Evolutionary conservation across 1,140 invertebrate species (phyloP).

Genomic region (Leptopilina clavipes): DNA sequence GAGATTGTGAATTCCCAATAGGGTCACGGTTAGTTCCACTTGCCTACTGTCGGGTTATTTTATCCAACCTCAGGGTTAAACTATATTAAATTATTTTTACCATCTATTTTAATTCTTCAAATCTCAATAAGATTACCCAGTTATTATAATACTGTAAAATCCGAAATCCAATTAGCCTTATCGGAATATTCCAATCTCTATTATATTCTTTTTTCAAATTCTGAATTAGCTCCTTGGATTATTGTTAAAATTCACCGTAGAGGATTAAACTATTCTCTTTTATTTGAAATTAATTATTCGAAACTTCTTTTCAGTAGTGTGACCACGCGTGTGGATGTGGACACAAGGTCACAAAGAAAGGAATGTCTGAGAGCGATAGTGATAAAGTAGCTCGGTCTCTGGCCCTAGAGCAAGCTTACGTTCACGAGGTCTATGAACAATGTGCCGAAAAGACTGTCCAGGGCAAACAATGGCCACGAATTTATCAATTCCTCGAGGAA

Average conservation of each 20-base stretch:
- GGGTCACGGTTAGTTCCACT: constrained; percentile 41
- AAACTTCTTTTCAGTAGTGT: constrained; percentile 54
- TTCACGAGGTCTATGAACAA: constrained; percentile 95
- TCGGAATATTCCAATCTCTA: neutral
- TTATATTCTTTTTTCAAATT: neutral
- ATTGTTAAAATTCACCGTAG: no score
- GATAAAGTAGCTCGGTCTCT: constrained; percentile 84
- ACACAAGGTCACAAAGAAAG: constrained; percentile 62
- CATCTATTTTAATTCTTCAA: constrained; percentile 3
- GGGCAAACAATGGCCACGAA: constrained; percentile 86
- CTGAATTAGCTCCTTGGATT: no score
- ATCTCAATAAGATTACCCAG: neutral
- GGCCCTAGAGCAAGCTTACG: constrained; percentile 94
- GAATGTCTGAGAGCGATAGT: constrained; percentile 74
- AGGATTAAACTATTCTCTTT: no score
- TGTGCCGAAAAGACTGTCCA: constrained; percentile 81
- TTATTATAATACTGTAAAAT: neutral
- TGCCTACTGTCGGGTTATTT: constrained; percentile 10
- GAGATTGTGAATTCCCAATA: constrained; percentile 43
- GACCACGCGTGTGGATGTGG: constrained; percentile 65
- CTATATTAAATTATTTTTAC: neutral
- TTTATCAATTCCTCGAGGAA: constrained; percentile 89
- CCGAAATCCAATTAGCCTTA: neutral
- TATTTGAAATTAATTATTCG: neutral
- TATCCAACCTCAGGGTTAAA: constrained; percentile 24